Evolutionary conservation across 1,140 invertebrate genomes (phyloP), one percentile per base, ranked within the genome.

Genomic region (Drosophila ironensis): DNA sequence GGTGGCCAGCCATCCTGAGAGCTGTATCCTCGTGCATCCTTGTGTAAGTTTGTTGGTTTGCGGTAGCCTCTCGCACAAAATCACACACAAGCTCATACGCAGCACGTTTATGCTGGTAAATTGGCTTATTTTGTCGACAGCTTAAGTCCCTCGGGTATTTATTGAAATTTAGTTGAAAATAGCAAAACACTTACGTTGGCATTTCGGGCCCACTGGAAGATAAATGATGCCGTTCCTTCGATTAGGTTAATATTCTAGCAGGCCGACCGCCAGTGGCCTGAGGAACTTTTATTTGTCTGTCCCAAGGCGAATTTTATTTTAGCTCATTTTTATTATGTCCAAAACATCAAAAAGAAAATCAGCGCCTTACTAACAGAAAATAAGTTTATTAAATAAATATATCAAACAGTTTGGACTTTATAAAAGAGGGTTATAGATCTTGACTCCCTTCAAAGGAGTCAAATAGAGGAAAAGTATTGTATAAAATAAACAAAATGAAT

Each of bases 91-190:
- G 25, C 12, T 14, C 17, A 37, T 8, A 37, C 14, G 7, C 14
- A 37, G 14, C 33, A 37, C 38, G 35, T 40, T 28, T 30, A 33
- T 59, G 50, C 48, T 48, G 48, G 80, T 74, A 84, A 84, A 84
- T 84, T 84, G 78, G 78, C 78, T 84, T 84, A 86, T 70, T 86
- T 78, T 71, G 80, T 86, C 80, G 80, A 78, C 80, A 84, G 78
- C 68, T 59, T 66, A 78, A 78, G 80, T 70, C 78, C 70, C 59
- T 40, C 30, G 70, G 78, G 78, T 74, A 70, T 84, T 84, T 84
- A 84, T 84, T 84, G 78, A 84, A 84, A 78, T 86, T 78, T 86
- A 86, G 73, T 78, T 56, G 74, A 70, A 70, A 74, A 74, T 84
- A 52, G 78, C 59, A 38, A 84, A 84, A 78, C 80, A 84, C 80